A percentile compares a stretch with the other conserved stretches of the same genome.
Conservation (phyloP, 92 coral and sea anemone species). For the Paragorgia papillata region DNA sequence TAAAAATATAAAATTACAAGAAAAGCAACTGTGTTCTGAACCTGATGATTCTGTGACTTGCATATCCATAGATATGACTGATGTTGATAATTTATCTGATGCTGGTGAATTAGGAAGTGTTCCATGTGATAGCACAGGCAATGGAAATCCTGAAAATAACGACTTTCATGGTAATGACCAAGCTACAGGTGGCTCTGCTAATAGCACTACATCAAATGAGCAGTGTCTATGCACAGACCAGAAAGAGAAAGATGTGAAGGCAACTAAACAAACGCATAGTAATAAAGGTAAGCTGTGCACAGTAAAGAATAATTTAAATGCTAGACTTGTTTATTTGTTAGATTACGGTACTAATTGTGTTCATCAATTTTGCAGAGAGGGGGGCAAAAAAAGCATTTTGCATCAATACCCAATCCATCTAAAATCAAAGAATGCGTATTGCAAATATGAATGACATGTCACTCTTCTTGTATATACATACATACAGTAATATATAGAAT, state of each 20-base stretch:
- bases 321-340: too few species aligned
- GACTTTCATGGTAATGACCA: not conserved
- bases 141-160: not conserved
- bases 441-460: too few species aligned
- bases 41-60: not conserved
- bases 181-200: slow-evolving; percentile 13
- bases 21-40: slow-evolving; percentile 25
- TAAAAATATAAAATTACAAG: slow-evolving; percentile 8
- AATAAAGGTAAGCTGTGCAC: too few species aligned
- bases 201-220: slow-evolving; percentile 19
- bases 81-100: too few species aligned
- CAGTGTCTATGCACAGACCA: slow-evolving; percentile 17
- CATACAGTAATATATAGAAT: too few species aligned
- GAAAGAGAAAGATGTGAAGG: not conserved
- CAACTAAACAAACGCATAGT: not conserved
- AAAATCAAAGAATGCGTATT: too few species aligned
- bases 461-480: too few species aligned
- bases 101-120: not conserved
- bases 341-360: too few species aligned
- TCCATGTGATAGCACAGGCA: not conserved
- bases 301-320: too few species aligned
- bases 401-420: too few species aligned
- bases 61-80: not conserved
- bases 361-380: too few species aligned
- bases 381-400: too few species aligned